phyloP scores from a whole-genome alignment of 2,797 vertebrate genomes.

The Melanotaenia pygmaea region DNA sequence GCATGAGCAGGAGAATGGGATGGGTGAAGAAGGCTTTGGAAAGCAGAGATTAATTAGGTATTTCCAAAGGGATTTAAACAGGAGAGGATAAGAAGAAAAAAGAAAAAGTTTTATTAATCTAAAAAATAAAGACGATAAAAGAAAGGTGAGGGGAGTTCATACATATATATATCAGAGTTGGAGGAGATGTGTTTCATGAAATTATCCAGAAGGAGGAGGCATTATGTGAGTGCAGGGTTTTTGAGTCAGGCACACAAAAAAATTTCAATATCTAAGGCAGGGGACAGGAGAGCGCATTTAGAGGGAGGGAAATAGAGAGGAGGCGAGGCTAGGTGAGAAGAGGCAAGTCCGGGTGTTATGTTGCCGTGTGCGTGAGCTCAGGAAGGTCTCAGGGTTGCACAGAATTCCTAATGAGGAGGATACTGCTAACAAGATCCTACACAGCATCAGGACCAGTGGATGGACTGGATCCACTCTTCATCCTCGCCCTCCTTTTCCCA shows the following conservation, averaged over 20 bases:
- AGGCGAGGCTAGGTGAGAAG: slow-evolving; percentile 21
- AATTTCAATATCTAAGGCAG: slow-evolving; percentile 29
- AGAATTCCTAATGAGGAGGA: slow-evolving; percentile 69
- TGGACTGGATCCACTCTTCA: neutral
- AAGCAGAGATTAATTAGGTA: slow-evolving; percentile 55
- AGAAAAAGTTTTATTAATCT: neutral
- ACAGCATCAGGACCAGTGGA: slow-evolving; percentile 53
- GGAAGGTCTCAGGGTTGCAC: slow-evolving; percentile 36
- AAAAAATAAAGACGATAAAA: neutral
- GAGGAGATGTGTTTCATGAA: slow-evolving; percentile 20
- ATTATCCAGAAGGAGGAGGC: neutral
- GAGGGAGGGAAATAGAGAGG: slow-evolving; percentile 15
- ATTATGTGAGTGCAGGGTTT: slow-evolving; percentile 4
- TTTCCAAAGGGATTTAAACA: slow-evolving; percentile 46
- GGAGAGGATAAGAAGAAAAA: slow-evolving; percentile 3
- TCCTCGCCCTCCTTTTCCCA: neutral
- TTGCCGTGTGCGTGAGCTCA: slow-evolving; percentile 45
- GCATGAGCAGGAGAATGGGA: too few species aligned
- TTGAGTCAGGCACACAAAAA: slow-evolving; percentile 19
- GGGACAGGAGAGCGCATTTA: slow-evolving; percentile 11
- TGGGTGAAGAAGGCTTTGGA: slow-evolving; percentile 1
- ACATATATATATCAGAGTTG: neutral
- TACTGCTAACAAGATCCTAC: slow-evolving; percentile 50
- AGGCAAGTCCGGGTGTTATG: slow-evolving; percentile 43
- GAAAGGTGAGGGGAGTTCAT: neutral